Conservation (phyloP, 2,888 invertebrate genomes). For the Synanthedon tipuliformis region DNA sequence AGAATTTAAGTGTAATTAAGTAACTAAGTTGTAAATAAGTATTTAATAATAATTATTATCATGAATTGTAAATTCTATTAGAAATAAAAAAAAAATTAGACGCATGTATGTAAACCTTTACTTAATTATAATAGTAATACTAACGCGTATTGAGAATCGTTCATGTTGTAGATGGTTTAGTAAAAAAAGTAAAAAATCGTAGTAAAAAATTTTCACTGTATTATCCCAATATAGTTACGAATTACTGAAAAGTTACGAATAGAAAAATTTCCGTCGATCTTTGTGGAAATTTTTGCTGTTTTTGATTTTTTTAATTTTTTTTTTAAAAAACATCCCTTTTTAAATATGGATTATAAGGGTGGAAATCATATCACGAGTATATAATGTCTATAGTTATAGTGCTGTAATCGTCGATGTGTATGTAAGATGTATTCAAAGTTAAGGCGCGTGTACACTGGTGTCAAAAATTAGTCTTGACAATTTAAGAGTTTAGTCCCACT, state of each 20-base stretch:
- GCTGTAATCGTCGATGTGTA: conserved; percentile 32
- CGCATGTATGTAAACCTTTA: conserved; percentile 45
- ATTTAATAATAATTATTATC: conserved; percentile 48
- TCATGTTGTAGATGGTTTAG: conserved; percentile 64
- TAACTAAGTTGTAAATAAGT: conserved; percentile 42
- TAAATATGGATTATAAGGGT: neutral
- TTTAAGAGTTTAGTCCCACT: too few relatives aligned
- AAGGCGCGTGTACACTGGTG: conserved; percentile 3
- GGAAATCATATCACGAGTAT: conserved; percentile 62
- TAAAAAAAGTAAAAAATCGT: conserved; percentile 27
- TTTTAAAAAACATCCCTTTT: neutral
- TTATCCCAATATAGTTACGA: conserved; percentile 10
- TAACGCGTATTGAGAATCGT: conserved; percentile 26
- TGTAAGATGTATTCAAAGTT: conserved; percentile 20
- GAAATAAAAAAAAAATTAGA: conserved; percentile 27
- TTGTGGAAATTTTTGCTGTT: neutral
- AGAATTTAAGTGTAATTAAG: conserved; percentile 22
- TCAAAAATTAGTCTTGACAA: too few relatives aligned
- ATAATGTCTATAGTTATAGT: conserved; percentile 42
- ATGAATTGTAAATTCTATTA: conserved; percentile 49
- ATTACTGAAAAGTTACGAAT: neutral
- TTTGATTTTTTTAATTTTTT: conserved; percentile 1
- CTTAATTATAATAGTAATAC: conserved; percentile 14
- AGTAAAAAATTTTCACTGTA: conserved; percentile 23
- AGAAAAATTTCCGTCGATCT: too few relatives aligned